Evolutionary conservation across 1,140 invertebrate species (phyloP), one percentile per base, ranked within the genome.

Genomic region (Zaprionus inermis): DNA sequence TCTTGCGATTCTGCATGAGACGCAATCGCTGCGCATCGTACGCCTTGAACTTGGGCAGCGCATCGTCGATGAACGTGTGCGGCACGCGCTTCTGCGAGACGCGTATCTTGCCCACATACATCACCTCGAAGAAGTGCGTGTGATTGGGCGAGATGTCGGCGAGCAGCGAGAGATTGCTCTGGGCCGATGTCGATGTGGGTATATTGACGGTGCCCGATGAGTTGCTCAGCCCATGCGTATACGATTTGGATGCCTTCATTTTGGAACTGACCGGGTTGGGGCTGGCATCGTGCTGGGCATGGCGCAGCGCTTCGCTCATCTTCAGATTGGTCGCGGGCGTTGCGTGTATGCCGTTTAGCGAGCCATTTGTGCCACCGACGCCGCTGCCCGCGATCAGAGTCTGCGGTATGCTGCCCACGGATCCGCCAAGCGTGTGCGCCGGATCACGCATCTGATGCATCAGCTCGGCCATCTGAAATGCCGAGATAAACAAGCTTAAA

Each of bases 21-120:
- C 94, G 93, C 14, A 94, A 92, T 65, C 96, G 95, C 61, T 97
- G 96, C 4, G 95, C 93, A 82, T 97, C 96, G 88, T 97, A 95
- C 12, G 95, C 94, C 52, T 95, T 95, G 85, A 99, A 97, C 92
- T 97, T 97, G 58, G 95, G 94, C 34, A 98, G 93, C 11, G 97
- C 96, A 86, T 98, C 97, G 90, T 99, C 98, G 68, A 98, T 98
- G 76, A 98, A 96, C 0, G 95, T 95, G 78, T 97, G 96, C 5
- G 97, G 96, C 18, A 98, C 96, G 91, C 97, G 97, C 91, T 96
- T 95, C 91, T 96, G 95, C 34, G 96, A 96, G 64, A 97, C 96
- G 72, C 96, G 95, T 9, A 98, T 97, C 93, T 97, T 98, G 3
- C 97, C 97, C 64, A 97, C 95, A 91, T 98, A 98, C 49, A 98